A percentile compares a stretch with the other conserved stretches of the same genome.
phyloP scores from a whole-genome alignment of 2,797 vertebrate species.

The Bovichtus variegatus region DNA sequence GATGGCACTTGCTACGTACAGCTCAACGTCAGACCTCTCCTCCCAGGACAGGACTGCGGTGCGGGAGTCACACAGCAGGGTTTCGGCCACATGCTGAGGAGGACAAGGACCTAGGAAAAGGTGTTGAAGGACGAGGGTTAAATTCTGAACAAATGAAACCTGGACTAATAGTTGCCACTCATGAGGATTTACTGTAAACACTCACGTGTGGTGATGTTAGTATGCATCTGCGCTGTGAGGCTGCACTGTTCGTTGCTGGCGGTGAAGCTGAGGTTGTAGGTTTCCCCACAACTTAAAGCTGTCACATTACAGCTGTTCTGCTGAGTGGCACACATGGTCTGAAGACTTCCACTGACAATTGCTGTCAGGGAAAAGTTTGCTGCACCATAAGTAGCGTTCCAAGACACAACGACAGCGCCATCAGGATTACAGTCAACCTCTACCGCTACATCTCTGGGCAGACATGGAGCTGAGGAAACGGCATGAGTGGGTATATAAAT shows the following conservation, averaged over 20 bases:
- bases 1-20: constrained; percentile 64
- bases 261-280: constrained; percentile 71
- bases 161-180: background rate
- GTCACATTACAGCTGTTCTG: constrained; percentile 67
- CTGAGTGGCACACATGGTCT: constrained; percentile 70
- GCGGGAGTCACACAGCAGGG: constrained; percentile 65
- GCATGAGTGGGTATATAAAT: background rate
- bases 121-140: background rate
- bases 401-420: constrained; percentile 65
- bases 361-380: constrained; percentile 71
- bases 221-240: constrained; percentile 31
- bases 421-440: constrained; percentile 67
- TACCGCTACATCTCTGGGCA: constrained; percentile 54
- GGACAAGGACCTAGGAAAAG: constrained; percentile 75
- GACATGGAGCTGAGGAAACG: constrained; percentile 75
- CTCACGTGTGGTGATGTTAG: constrained; percentile 73
- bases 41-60: constrained; percentile 72
- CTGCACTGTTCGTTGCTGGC: constrained; percentile 70
- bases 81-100: constrained; percentile 54
- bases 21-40: constrained; percentile 52
- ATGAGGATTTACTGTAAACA: background rate
- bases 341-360: constrained; percentile 52
- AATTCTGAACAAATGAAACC: background rate
- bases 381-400: constrained; percentile 57
- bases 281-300: constrained; percentile 72